Percentiles rank a stretch among this genome's conserved stretches.
These are phyloP conservation scores for Morinoia aosen DNA, from an alignment of 2,888 invertebrate species.

Conservation along the genomic window DNA sequence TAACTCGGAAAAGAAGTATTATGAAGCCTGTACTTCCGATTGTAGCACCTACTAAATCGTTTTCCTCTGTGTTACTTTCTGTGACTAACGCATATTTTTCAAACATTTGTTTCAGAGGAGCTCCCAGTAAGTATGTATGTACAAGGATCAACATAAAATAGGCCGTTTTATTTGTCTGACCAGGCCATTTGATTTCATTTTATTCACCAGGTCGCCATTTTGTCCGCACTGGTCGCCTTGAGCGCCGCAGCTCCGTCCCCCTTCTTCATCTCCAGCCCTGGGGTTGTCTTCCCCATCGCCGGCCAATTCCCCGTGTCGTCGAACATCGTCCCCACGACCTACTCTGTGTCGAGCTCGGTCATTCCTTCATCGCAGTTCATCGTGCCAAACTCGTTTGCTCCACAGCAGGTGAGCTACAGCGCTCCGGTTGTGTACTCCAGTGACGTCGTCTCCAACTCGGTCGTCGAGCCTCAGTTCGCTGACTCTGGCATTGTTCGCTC, in stretches of 20 bases:
- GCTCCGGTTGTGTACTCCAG: background rate
- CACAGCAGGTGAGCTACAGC: slow-evolving; percentile 1
- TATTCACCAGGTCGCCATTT: background rate
- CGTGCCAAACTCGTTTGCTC: background rate
- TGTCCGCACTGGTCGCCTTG: slow-evolving; percentile 48
- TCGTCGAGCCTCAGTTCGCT: background rate
- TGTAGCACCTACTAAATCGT: background rate
- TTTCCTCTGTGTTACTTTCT: background rate
- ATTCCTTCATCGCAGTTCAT: background rate
- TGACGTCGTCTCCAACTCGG: background rate
- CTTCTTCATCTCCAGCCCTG: background rate
- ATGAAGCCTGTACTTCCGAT: background rate
- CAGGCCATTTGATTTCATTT: background rate
- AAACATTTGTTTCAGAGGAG: background rate
- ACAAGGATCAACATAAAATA: background rate
- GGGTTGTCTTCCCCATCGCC: background rate
- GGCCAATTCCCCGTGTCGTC: slow-evolving; percentile 29
- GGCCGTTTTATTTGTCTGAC: background rate
- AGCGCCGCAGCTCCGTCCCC: slow-evolving; percentile 44
- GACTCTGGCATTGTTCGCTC: background rate
- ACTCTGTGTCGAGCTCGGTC: background rate
- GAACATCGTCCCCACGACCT: background rate
- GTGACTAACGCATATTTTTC: background rate
- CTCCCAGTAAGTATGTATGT: background rate
- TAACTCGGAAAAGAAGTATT: background rate